Evolutionary conservation across 2,113 vertebrate species (phyloP), one percentile per base, ranked within the genome.

Genomic region (Chloropsis cyanopogon): DNA sequence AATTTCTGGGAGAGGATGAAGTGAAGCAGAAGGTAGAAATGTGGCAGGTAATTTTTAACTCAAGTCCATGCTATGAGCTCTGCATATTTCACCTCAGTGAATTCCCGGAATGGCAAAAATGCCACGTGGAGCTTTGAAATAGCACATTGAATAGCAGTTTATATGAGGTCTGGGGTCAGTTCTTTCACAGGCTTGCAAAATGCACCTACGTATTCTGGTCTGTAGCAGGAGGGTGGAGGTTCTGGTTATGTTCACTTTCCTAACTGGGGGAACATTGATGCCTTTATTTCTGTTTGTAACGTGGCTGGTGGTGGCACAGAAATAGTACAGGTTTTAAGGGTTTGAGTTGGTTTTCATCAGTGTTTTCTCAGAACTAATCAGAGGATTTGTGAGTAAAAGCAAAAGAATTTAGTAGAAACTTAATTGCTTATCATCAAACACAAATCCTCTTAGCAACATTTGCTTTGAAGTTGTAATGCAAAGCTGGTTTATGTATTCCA

Each of bases 21-120:
- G 96, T 99, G 56, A 97, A 97, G 69, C 95, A 97, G 86, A 98
- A 98, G 85, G 98, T 99, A 41, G 98, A 98, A 87, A 89, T 96
- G 84, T 99, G 99, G 99, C 99, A 99, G 99, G 99, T 99, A 98
- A 94, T 92, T 94, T 95, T 80, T 28, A 78, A 82, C 71, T 66
- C 29, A 6, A 52, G 39, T 83, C 42, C 31, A 3, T 69, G 42
- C 73, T 76, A 37, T 0, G 2, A 49, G 31, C 41, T 88, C 28
- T 88, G 57, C 16, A 2, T 63, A 19, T 61, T 91, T 88, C 41
- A 90, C 61, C 15, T 31, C 24, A 49, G 18, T 77, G 73, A 81
- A 64, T 88, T 77, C 41, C 37, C 86, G 11, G 56, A 76, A 59
- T 60, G 57, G 35, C 79, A 93, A 64, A 94, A 88, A 75, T 37